A percentile compares a stretch with the other conserved stretches of the same genome.
Conservation (phyloP, 1,140 invertebrate species). For the Zeugodacus cucurbitae region DNA sequence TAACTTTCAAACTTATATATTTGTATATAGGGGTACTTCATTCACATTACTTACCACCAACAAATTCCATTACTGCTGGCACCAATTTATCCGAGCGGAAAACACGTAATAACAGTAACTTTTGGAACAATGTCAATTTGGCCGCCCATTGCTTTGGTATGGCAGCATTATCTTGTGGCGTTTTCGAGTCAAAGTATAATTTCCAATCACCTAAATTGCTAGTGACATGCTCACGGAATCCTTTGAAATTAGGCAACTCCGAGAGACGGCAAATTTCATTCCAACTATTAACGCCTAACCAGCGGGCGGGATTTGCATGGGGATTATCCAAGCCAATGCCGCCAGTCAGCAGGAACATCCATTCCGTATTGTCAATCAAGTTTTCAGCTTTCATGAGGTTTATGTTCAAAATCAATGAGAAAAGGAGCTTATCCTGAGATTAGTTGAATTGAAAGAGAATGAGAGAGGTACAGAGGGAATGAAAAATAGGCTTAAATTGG, state of each 20-base stretch:
- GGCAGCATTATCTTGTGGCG: slow-evolving; percentile 73
- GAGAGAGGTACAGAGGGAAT: no score
- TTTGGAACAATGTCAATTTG: slow-evolving; percentile 78
- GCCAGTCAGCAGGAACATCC: slow-evolving; percentile 91
- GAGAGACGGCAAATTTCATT: slow-evolving; percentile 79
- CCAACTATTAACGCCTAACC: slow-evolving; percentile 85
- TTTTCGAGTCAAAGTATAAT: slow-evolving; percentile 75
- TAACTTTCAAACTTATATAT: no score
- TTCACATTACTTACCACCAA: slow-evolving; percentile 71
- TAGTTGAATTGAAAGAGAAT: neutral
- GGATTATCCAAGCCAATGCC: slow-evolving; percentile 85
- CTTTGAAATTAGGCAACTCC: slow-evolving; percentile 68
- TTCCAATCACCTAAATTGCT: slow-evolving; percentile 77
- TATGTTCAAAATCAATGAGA: slow-evolving; percentile 85
- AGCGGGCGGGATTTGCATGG: slow-evolving; percentile 75
- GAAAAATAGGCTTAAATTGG: neutral
- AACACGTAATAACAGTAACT: slow-evolving; percentile 82
- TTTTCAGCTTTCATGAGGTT: slow-evolving; percentile 83
- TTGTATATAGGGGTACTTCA: no score
- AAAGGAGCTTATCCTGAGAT: slow-evolving; percentile 84
- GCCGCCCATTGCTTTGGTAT: slow-evolving; percentile 78
- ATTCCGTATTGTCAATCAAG: slow-evolving; percentile 77
- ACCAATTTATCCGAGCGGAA: slow-evolving; percentile 90
- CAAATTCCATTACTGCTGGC: slow-evolving; percentile 81
- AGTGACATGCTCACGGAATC: slow-evolving; percentile 73